Percentiles rank a stretch among this genome's conserved stretches.
Evolutionary conservation across 92 coral and sea anemone genomes (phyloP).

Genomic region (Siderastrea radians): DNA sequence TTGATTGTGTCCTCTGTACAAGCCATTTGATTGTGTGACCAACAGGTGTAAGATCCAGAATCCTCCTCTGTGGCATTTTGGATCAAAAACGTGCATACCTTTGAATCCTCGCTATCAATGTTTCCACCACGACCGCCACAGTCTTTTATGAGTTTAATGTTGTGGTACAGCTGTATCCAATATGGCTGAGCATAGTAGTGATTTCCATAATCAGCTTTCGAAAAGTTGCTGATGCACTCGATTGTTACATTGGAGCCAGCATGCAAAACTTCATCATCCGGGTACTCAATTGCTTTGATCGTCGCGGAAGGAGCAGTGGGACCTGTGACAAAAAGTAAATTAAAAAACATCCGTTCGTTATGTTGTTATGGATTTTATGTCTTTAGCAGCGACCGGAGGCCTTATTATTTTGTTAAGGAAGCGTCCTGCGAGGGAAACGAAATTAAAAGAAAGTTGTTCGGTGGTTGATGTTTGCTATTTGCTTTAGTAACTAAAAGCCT

Average conservation of each 20-base stretch:
- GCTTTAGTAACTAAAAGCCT: too few species aligned
- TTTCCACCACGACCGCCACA: neutral
- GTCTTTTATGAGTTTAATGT: neutral
- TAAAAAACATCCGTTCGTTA: neutral
- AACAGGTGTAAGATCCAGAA: slow-evolving; percentile 50
- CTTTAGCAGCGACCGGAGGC: too few species aligned
- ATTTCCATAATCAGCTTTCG: neutral
- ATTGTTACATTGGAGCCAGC: slow-evolving; percentile 44
- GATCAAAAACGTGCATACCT: slow-evolving; percentile 13
- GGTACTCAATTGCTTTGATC: slow-evolving; percentile 4
- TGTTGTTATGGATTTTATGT: too few species aligned
- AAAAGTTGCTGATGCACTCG: slow-evolving; percentile 13
- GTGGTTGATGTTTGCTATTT: too few species aligned
- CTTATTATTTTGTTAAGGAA: too few species aligned
- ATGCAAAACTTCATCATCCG: neutral
- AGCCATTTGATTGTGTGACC: neutral
- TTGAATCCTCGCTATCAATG: slow-evolving; percentile 16
- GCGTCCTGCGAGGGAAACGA: too few species aligned
- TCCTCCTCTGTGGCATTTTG: slow-evolving; percentile 16
- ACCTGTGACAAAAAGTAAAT: slow-evolving; percentile 1
- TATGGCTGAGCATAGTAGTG: neutral
- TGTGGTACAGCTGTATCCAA: slow-evolving; percentile 10
- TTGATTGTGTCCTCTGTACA: slow-evolving; percentile 5
- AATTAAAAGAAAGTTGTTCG: too few species aligned
- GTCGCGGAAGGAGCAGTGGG: slow-evolving; percentile 21